Conservation (phyloP, 2,113 vertebrate genomes). For the Vicugna pacos region DNA sequence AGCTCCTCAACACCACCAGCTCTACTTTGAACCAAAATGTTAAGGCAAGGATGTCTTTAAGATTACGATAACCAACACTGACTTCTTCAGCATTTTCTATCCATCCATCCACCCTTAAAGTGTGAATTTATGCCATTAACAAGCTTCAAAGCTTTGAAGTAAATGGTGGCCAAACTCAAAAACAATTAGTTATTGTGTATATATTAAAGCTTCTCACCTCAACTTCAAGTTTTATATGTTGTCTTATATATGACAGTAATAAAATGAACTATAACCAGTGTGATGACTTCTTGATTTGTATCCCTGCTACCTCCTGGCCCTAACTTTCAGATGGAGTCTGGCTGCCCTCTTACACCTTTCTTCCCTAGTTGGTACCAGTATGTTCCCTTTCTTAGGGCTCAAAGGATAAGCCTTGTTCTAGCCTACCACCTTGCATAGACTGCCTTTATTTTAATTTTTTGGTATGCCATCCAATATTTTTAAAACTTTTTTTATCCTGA, state of each 20-base stretch:
- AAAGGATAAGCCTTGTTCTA: neutral
- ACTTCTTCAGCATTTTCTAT: neutral
- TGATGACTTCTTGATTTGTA: neutral
- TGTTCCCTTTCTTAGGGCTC: neutral
- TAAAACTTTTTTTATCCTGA: neutral
- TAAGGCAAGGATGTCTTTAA: neutral
- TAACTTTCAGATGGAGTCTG: neutral
- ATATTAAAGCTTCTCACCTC: neutral
- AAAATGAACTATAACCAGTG: neutral
- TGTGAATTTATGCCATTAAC: neutral
- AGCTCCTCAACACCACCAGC: neutral
- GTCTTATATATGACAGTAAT: neutral
- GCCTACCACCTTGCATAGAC: neutral
- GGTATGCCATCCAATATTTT: neutral
- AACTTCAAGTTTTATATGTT: neutral
- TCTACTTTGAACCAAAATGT: neutral
- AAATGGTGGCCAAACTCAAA: neutral
- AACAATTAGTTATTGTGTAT: neutral
- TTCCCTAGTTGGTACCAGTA: neutral
- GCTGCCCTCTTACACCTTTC: neutral
- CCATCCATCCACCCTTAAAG: neutral
- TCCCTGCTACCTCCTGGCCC: neutral
- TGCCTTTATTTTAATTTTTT: slow-evolving; percentile 17
- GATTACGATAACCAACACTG: slow-evolving; percentile 9
- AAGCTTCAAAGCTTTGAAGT: neutral